Evolutionary conservation across 2,113 vertebrate species (phyloP).

Genomic region (Ondatra zibethicus): DNA sequence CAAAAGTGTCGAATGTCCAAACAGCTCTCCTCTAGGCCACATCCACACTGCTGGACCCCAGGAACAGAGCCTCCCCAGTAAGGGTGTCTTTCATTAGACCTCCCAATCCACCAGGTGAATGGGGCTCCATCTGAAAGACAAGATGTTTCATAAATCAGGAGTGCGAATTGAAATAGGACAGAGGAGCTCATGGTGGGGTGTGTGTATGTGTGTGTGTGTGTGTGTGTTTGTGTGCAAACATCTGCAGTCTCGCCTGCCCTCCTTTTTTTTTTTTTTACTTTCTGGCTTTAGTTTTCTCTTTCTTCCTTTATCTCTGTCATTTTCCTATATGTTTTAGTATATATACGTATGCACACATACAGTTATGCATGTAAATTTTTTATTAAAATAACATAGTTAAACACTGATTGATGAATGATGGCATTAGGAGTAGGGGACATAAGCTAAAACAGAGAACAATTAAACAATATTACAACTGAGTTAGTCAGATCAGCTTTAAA

Average conservation of each 20-base stretch:
- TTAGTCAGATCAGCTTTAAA: background rate
- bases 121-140: constrained; percentile 92
- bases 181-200: background rate
- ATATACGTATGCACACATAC: too few species aligned
- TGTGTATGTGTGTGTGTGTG: background rate
- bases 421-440: background rate
- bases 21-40: constrained; percentile 97
- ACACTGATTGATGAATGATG: background rate
- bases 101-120: constrained; percentile 97
- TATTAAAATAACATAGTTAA: background rate
- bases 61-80: constrained; percentile 97
- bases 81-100: constrained; percentile 91
- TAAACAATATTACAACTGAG: background rate
- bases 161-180: background rate
- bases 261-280: too few species aligned
- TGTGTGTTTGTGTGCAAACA: too few species aligned
- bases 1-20: constrained; percentile 96
- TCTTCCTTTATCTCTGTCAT: background rate
- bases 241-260: rapidly evolving
- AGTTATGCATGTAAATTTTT: background rate
- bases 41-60: constrained; percentile 95
- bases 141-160: background rate
- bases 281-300: background rate
- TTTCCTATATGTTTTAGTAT: background rate
- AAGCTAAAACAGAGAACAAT: background rate